Evolutionary conservation across 2,888 invertebrate genomes (phyloP), one percentile per base, ranked within the genome.

Genomic region (Diaperis boleti): DNA sequence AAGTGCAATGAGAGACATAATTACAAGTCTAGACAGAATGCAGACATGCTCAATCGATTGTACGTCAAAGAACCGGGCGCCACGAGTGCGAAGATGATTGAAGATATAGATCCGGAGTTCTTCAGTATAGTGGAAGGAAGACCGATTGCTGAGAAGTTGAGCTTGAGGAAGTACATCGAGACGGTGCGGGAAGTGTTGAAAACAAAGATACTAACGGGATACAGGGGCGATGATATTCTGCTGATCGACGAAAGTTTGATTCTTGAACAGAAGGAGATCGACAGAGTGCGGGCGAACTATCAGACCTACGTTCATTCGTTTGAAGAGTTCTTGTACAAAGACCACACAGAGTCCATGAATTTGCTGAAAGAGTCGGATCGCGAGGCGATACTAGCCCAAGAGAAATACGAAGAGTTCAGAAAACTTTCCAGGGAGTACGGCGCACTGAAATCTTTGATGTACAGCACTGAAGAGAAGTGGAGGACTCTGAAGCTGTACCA

Each of bases 21-120:
- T 61, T 74, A 76, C 65, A 73, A 75, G 42, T 76, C 77, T 2
- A 70, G 75, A 39, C 79, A 80, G 57, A 74, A 73, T 18, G 79
- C 82, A 68, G 86, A 87, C 72, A 78, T 88, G 67, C 82, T 88
- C 20, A 82, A 84, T 66, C 80, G 88, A 59, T 80, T 89, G 41
- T 87, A 83, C 57, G 82, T 88, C 15, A 81, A 85, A 74, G 84
- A 86, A 68, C 83, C 85, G n/a, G 79, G 81, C 20, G 62, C 76
- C 3, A 71, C 71, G 14, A 83, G 83, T 64, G 84, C 85, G 18
- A 83, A 84, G 67, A 86, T 87, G 1, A 86, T 89, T 45, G 82
- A 87, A 10, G 88, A 89, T 77, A 83, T 89, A 31, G 88, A 89
- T 75, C 87, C 88, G 0, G 84, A 87, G 65, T 89, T 88, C 76